phyloP scores from a whole-genome alignment of 2,113 vertebrate genomes.

The Pseudolaguvia tuberculata region DNA sequence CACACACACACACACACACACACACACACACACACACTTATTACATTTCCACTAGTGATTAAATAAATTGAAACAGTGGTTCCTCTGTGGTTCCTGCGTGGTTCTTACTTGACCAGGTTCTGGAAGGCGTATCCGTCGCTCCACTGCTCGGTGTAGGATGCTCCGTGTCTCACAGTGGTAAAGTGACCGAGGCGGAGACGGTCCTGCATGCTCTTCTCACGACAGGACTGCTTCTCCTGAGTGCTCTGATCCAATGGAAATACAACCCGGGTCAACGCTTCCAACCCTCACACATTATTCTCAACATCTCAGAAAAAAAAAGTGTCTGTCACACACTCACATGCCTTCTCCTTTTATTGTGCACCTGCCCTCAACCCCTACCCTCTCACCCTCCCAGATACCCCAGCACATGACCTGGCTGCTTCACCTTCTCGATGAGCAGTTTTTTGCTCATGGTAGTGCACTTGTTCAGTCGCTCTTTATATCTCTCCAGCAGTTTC shows the following conservation, averaged over 20 bases:
- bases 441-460: slow-evolving; percentile 99
- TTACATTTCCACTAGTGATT: not conserved
- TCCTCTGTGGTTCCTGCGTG: not conserved
- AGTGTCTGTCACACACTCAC: too few relatives aligned
- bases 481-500: slow-evolving; percentile 97
- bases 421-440: slow-evolving; percentile 91
- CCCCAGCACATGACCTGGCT: too few relatives aligned
- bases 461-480: slow-evolving; percentile 98
- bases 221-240: slow-evolving; percentile 96
- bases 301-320: too few relatives aligned
- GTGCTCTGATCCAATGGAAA: slow-evolving; percentile 76
- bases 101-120: slow-evolving; percentile 94
- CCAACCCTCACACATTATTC: not conserved
- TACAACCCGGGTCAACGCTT: slow-evolving; percentile 20
- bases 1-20: slow-evolving; percentile 50
- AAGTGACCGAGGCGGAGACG: slow-evolving; percentile 96
- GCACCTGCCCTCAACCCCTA: too few relatives aligned
- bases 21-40: not conserved
- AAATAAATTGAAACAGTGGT: not conserved
- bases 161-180: slow-evolving; percentile 96
- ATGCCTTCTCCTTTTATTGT: too few relatives aligned
- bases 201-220: slow-evolving; percentile 99
- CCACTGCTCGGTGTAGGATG: slow-evolving; percentile 99
- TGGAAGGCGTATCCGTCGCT: slow-evolving; percentile 99
- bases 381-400: too few relatives aligned